These are phyloP conservation scores for Rhabdomys dilectus DNA, from an alignment of 2,113 vertebrate species.

Conservation along the genomic window DNA sequence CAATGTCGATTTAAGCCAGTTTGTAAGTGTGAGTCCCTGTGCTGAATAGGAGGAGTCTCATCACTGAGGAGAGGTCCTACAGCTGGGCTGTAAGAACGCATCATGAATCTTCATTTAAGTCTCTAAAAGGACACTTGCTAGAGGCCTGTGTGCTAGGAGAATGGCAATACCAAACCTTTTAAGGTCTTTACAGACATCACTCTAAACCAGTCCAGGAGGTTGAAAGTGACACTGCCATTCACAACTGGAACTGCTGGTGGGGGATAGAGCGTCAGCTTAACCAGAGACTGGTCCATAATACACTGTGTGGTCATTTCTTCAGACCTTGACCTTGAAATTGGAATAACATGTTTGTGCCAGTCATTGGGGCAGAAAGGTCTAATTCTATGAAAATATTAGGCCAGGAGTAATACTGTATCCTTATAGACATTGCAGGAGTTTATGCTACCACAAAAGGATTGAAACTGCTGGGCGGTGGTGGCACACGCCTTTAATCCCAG, in stretches of 20 bases:
- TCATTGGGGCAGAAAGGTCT: background rate
- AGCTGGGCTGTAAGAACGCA: background rate
- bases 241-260: background rate
- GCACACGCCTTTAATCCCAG: too few relatives aligned
- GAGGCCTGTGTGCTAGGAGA: background rate
- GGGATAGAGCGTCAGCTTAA: background rate
- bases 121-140: background rate
- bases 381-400: background rate
- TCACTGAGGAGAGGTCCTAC: background rate
- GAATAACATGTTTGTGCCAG: background rate
- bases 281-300: background rate
- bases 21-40: background rate
- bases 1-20: constrained; percentile 6
- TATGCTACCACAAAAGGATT: background rate
- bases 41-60: constrained; percentile 26
- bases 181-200: background rate
- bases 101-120: background rate
- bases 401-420: background rate
- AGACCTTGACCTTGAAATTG: background rate
- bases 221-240: background rate
- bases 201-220: constrained; percentile 11
- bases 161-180: background rate
- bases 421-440: background rate
- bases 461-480: background rate
- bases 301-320: background rate